Evolutionary conservation across 2,113 vertebrate genomes (phyloP).

Genomic region (Pseudonaja textilis): DNA sequence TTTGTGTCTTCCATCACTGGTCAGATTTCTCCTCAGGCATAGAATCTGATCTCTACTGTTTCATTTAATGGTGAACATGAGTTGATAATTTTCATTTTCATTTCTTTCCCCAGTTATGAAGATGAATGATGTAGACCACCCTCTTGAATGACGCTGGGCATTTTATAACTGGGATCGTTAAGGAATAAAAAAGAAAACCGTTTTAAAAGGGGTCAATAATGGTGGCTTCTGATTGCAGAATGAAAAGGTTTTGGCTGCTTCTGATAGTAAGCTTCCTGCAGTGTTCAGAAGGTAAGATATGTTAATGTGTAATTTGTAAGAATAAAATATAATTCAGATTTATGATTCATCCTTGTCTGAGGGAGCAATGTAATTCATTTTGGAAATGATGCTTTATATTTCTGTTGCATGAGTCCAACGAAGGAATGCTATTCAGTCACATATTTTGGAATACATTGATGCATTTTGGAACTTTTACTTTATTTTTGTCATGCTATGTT

Average conservation of each 20-base stretch:
- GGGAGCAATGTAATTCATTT: not conserved
- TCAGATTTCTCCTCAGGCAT: constrained; percentile 29
- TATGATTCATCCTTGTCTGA: not conserved
- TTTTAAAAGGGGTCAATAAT: constrained; percentile 81
- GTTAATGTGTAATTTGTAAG: constrained; percentile 17
- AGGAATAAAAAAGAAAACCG: constrained; percentile 83
- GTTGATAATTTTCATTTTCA: constrained; percentile 69
- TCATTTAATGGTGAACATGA: constrained; percentile 31
- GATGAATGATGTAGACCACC: constrained; percentile 86
- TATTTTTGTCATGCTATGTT: not conserved
- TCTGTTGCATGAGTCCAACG: not conserved
- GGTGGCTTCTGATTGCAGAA: constrained; percentile 91
- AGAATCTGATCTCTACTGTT: constrained; percentile 31
- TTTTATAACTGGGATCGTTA: constrained; percentile 84
- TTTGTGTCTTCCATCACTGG: not conserved
- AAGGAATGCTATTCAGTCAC: not conserved
- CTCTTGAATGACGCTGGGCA: constrained; percentile 82
- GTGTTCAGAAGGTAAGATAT: constrained; percentile 89
- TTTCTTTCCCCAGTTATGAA: constrained; percentile 80
- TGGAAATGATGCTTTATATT: not conserved
- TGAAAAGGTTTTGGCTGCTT: constrained; percentile 91
- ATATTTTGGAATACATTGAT: not conserved
- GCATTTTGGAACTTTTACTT: not conserved
- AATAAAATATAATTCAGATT: not conserved
- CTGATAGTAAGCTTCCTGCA: constrained; percentile 89